These are phyloP conservation scores for Drosophila gaucha DNA, from an alignment of 2,888 invertebrate genomes.

Conservation along the genomic window DNA sequence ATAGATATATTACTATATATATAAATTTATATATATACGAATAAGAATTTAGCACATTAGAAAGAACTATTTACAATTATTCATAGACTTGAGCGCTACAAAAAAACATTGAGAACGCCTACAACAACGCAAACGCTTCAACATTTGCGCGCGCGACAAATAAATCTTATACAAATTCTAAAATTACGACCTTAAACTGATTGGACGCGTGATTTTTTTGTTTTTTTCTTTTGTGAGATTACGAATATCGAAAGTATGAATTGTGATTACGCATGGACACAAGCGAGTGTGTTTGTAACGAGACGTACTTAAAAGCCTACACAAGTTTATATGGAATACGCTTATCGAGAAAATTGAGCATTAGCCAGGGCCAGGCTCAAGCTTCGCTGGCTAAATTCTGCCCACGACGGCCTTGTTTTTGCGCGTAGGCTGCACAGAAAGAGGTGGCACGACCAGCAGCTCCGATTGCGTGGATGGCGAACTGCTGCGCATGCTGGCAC, in stretches of 20 bases:
- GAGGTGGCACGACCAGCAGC: slow-evolving; percentile 89
- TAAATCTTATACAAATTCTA: slow-evolving; percentile 46
- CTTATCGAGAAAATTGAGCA: slow-evolving; percentile 28
- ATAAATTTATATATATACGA: slow-evolving; percentile 6
- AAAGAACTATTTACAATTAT: slow-evolving; percentile 64
- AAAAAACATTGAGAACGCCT: slow-evolving; percentile 32
- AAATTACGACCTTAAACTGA: slow-evolving; percentile 44
- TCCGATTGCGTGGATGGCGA: slow-evolving; percentile 86
- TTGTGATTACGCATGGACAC: slow-evolving; percentile 36
- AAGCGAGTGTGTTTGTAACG: slow-evolving; percentile 32
- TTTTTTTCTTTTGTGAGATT: slow-evolving; percentile 31
- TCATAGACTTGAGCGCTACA: slow-evolving; percentile 29
- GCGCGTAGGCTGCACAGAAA: slow-evolving; percentile 93
- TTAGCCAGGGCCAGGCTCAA: slow-evolving; percentile 12
- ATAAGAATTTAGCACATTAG: slow-evolving; percentile 26
- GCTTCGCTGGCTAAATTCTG: slow-evolving; percentile 68
- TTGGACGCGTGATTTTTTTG: slow-evolving; percentile 54
- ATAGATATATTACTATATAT: slow-evolving; percentile 28
- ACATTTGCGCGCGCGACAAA: slow-evolving; percentile 55
- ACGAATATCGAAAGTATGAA: slow-evolving; percentile 27
- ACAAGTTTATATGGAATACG: slow-evolving; percentile 67
- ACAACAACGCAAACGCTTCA: slow-evolving; percentile 61
- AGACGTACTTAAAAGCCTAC: slow-evolving; percentile 34
- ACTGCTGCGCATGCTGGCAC: slow-evolving; percentile 78
- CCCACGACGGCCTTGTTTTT: slow-evolving; percentile 91